Evolutionary conservation across 2,797 vertebrate species (phyloP).

Genomic region (Pogonophryne albipinna): DNA sequence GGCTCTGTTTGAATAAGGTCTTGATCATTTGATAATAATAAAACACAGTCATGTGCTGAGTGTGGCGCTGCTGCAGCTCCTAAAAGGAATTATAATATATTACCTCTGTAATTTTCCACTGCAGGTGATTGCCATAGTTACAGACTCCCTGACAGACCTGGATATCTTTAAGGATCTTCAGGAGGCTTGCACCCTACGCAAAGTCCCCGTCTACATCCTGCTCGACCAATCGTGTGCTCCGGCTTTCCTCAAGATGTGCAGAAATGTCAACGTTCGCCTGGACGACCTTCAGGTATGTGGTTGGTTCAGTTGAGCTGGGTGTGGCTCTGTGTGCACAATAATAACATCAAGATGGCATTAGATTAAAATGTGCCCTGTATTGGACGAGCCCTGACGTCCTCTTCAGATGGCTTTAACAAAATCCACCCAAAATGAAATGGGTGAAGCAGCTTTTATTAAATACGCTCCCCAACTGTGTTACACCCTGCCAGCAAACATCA

Average conservation of each 20-base stretch:
- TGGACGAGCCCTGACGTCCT: too few relatives aligned
- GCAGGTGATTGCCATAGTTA: constrained; percentile 97
- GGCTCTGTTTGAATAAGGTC: constrained; percentile 71
- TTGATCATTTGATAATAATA: constrained; percentile 72
- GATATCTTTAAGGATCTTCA: constrained; percentile 96
- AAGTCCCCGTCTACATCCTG: constrained; percentile 94
- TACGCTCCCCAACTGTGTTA: too few relatives aligned
- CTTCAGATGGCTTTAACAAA: too few relatives aligned
- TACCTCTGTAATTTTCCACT: constrained; percentile 73
- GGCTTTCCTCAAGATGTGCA: constrained; percentile 95
- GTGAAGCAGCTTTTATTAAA: too few relatives aligned
- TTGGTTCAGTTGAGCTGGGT: constrained; percentile 48
- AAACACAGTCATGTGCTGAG: constrained; percentile 68
- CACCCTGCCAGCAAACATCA: too few relatives aligned
- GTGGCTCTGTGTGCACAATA: constrained; percentile 48
- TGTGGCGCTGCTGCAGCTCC: constrained; percentile 48
- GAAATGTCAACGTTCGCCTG: constrained; percentile 86
- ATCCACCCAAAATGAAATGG: too few relatives aligned
- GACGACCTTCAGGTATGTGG: constrained; percentile 90
- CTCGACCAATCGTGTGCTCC: constrained; percentile 89
- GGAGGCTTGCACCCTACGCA: constrained; percentile 87
- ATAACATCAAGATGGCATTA: constrained; percentile 21
- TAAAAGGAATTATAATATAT: constrained; percentile 71
- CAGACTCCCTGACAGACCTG: constrained; percentile 95
- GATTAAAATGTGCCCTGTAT: constrained; percentile 18